A percentile compares a stretch with the other conserved stretches of the same genome.
Evolutionary conservation across 2,888 invertebrate species (phyloP).

Genomic region (Nemotelus nigrinus): DNA sequence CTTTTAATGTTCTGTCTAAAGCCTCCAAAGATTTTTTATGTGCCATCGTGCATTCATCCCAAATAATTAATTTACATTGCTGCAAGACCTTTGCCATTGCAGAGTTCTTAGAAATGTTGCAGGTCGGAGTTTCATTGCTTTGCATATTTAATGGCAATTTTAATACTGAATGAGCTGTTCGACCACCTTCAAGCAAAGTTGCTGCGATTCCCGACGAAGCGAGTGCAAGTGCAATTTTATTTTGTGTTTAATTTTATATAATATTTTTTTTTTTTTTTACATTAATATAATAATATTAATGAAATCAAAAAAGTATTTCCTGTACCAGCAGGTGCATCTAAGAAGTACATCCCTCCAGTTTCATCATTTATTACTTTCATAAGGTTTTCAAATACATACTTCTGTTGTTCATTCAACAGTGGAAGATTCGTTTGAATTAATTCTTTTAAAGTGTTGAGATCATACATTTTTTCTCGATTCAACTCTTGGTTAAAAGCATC

Average conservation of each 20-base stretch:
- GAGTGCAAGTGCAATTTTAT: constrained; percentile 51
- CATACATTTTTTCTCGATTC: constrained; percentile 53
- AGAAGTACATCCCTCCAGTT: constrained; percentile 44
- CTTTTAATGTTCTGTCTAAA: constrained; percentile 54
- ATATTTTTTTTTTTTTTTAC: no score
- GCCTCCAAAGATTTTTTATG: constrained; percentile 56
- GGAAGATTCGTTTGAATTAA: constrained; percentile 47
- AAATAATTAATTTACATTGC: constrained; percentile 55
- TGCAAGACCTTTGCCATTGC: constrained; percentile 56
- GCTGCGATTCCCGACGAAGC: constrained; percentile 53
- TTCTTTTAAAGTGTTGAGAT: constrained; percentile 50
- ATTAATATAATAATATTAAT: constrained; percentile 47
- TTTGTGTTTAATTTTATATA: no score
- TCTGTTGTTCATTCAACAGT: constrained; percentile 43
- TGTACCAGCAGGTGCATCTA: constrained; percentile 48
- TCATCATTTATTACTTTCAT: constrained; percentile 42
- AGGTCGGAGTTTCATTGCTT: constrained; percentile 53
- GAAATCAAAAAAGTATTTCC: constrained; percentile 48
- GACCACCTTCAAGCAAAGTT: constrained; percentile 54
- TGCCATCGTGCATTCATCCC: constrained; percentile 56
- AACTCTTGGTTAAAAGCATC: constrained; percentile 54
- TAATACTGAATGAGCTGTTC: constrained; percentile 52
- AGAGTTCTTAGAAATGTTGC: constrained; percentile 56
- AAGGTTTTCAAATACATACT: constrained; percentile 15
- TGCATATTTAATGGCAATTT: constrained; percentile 54